phyloP scores from a whole-genome alignment of 2,113 vertebrate species.

The Stegastes partitus region DNA sequence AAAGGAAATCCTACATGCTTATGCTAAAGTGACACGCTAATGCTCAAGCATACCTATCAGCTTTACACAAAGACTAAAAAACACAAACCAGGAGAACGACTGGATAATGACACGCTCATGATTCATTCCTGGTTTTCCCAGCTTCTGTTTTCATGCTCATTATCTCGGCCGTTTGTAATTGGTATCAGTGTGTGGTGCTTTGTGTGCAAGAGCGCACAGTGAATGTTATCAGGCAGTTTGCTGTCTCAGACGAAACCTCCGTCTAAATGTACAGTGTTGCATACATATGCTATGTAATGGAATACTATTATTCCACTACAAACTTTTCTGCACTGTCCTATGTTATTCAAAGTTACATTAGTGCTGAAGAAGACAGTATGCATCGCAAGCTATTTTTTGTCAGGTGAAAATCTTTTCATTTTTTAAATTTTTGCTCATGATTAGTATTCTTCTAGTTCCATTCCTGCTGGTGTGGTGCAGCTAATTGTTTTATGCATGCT shows the following conservation, averaged over 20 bases:
- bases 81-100: not conserved
- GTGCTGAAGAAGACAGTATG: no score
- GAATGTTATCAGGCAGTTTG: not conserved
- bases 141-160: not conserved
- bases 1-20: not conserved
- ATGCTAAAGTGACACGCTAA: not conserved
- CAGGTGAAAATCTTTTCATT: no score
- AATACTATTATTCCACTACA: no score
- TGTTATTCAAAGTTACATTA: no score
- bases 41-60: not conserved
- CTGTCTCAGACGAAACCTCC: not conserved
- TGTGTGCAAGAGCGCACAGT: not conserved
- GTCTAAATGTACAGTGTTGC: not conserved
- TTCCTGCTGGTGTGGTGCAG: no score
- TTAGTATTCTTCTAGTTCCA: no score
- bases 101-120: conserved; percentile 11
- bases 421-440: no score
- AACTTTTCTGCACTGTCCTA: no score
- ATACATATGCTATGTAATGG: no score
- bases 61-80: not conserved
- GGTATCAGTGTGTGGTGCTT: conserved; percentile 2
- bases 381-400: no score
- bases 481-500: no score
- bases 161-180: not conserved
- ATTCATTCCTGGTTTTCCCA: conserved; percentile 73